These are phyloP conservation scores for Pteruthius melanotis DNA, from an alignment of 2,113 vertebrate genomes.

Conservation along the genomic window DNA sequence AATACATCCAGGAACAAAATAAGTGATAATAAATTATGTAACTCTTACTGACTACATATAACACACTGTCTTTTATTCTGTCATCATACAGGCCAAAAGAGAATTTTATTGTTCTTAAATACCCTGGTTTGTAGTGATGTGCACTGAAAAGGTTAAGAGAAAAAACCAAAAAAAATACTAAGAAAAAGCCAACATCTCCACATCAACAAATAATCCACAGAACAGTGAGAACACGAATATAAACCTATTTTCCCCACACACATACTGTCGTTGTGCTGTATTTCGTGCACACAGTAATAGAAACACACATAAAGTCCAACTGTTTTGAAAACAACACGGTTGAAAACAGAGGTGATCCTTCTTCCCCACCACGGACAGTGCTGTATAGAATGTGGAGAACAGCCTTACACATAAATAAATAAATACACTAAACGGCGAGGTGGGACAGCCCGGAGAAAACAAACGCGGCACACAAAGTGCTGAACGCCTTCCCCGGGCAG, in stretches of 20 bases:
- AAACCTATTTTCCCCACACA: neutral
- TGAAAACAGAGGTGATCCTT: neutral
- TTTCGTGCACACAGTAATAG: neutral
- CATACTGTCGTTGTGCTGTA: neutral
- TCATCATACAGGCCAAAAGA: neutral
- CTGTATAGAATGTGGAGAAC: neutral
- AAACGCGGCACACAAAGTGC: neutral
- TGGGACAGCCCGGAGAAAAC: neutral
- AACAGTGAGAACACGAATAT: neutral
- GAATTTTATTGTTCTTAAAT: neutral
- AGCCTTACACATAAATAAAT: neutral
- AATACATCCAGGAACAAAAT: slow-evolving; percentile 2
- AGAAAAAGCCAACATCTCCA: neutral
- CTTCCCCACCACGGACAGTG: neutral
- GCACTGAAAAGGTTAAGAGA: neutral
- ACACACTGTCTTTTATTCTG: neutral
- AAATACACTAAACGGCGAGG: neutral
- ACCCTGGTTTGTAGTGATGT: neutral
- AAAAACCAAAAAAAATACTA: neutral
- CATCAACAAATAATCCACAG: neutral
- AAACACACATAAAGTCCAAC: neutral
- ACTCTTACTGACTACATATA: neutral
- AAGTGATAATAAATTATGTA: slow-evolving; percentile 56
- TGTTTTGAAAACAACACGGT: neutral
- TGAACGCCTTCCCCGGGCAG: neutral